Evolutionary conservation across 2,888 invertebrate genomes (phyloP), one percentile per base, ranked within the genome.

Genomic region (Apodemia zela): DNA sequence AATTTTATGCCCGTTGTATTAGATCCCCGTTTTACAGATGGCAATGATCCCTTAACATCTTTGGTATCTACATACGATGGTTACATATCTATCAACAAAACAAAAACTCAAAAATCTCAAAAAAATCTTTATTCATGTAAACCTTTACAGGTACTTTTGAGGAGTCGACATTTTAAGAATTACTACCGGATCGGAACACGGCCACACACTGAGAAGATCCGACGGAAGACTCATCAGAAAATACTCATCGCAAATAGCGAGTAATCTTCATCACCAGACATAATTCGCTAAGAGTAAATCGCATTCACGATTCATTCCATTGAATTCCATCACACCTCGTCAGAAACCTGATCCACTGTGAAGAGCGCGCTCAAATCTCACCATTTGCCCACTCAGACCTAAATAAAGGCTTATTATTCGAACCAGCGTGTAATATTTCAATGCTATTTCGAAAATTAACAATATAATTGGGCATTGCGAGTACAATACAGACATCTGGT

Each of bases 381-480:
- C 75, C 68, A 71, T 75, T 85, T 77, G 84, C 79, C 67, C 68
- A 69, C 57, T 67, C 74, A 85, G 7, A 15, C 3, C 29, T 29
- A 29, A 29, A 57, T 87, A 87, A 89, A 87, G 74, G 88, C 89
- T 89, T 89, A 91, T 91, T 91, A 89, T 90, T 82, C 78, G 71
- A 65, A 70, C 75, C 77, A 87, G 75, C 82, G 89, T 88, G 86
- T 89, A 80, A 81, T 81, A 86, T 89, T 89, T 87, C 89, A 73
- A 69, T 68, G 69, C 88, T 80, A 89, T 89, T 90, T 87, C 87
- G 78, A 80, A 89, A 89, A 91, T 91, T 91, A 90, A 91, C 90
- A 90, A 89, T 89, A 90, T 90, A 91, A 91, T 90, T 90, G 91
- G 89, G 89, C 84, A 89, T 80, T 85, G 86, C 79, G 78, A 80